A percentile compares a stretch with the other conserved stretches of the same genome.
Evolutionary conservation across 2,113 vertebrate genomes (phyloP).

Genomic region (Scomber japonicus): DNA sequence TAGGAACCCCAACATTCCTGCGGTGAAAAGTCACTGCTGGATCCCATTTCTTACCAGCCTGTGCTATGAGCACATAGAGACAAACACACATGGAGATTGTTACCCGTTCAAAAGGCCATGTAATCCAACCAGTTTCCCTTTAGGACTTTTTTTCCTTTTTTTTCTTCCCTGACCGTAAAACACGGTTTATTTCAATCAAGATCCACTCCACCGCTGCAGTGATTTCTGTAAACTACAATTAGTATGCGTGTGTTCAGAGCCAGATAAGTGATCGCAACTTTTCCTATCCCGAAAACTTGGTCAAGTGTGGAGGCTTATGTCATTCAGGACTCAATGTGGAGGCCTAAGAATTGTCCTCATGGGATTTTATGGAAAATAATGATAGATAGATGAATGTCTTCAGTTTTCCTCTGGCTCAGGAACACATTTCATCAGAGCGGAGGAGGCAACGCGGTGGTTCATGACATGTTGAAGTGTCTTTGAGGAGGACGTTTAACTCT

Average conservation of each 20-base stretch:
- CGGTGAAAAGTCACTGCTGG: slow-evolving; percentile 70
- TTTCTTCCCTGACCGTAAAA: slow-evolving; percentile 12
- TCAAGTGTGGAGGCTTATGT: neutral
- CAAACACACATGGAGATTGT: slow-evolving; percentile 74
- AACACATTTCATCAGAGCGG: no score
- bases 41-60: slow-evolving; percentile 63
- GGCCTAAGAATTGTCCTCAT: neutral
- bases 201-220: slow-evolving; percentile 16
- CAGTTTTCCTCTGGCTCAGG: no score
- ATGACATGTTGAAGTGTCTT: no score
- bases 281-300: slow-evolving; percentile 2
- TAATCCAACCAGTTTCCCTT: slow-evolving; percentile 59
- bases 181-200: slow-evolving; percentile 41
- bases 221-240: slow-evolving; percentile 48
- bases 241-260: slow-evolving; percentile 21
- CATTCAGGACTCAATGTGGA: neutral
- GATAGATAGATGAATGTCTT: neutral
- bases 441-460: neutral
- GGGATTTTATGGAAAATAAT: neutral
- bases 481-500: no score
- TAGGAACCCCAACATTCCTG: slow-evolving; percentile 69
- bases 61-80: slow-evolving; percentile 55
- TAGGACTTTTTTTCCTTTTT: slow-evolving; percentile 18
- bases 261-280: slow-evolving; percentile 14
- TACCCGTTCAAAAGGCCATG: slow-evolving; percentile 67